Conservation (phyloP, 1,140 invertebrate species). For the Zaprionus nigranus region DNA sequence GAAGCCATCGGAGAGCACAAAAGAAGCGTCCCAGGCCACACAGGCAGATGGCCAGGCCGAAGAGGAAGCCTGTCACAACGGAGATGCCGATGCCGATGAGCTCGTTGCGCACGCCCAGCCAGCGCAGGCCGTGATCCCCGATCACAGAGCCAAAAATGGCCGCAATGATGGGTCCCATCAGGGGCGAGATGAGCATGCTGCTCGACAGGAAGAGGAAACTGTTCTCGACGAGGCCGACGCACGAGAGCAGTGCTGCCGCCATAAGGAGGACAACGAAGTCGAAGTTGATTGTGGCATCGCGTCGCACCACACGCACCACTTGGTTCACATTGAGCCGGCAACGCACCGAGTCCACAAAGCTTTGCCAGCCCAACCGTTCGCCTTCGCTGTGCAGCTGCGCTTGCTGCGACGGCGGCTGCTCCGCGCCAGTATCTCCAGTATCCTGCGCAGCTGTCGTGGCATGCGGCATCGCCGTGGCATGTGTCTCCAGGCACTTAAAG, state of each 20-base stretch:
- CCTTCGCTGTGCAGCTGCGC: neutral
- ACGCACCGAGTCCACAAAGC: slow-evolving; percentile 86
- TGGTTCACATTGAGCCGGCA: slow-evolving; percentile 89
- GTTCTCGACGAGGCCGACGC: slow-evolving; percentile 91
- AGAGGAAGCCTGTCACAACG: slow-evolving; percentile 87
- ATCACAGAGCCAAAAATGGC: slow-evolving; percentile 90
- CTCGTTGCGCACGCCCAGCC: slow-evolving; percentile 87
- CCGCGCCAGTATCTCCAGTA: too few relatives aligned
- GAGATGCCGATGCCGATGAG: slow-evolving; percentile 87
- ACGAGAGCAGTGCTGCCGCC: slow-evolving; percentile 87
- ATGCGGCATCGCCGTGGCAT: slow-evolving; percentile 1
- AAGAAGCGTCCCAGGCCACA: slow-evolving; percentile 85
- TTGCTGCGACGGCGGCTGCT: too few relatives aligned
- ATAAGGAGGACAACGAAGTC: slow-evolving; percentile 89
- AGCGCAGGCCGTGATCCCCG: slow-evolving; percentile 86
- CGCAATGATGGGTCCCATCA: slow-evolving; percentile 92
- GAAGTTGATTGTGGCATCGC: slow-evolving; percentile 88
- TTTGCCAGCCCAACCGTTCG: slow-evolving; percentile 84
- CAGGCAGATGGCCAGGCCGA: slow-evolving; percentile 86
- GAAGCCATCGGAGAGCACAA: slow-evolving; percentile 86
- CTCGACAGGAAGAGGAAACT: slow-evolving; percentile 89
- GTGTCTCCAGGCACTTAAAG: slow-evolving; percentile 74
- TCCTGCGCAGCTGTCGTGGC: neutral
- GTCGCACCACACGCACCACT: slow-evolving; percentile 88
- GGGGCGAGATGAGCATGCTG: slow-evolving; percentile 91